These are phyloP conservation scores for Sebastes flavidus DNA, from an alignment of 2,797 vertebrate species.

Conservation along the genomic window DNA sequence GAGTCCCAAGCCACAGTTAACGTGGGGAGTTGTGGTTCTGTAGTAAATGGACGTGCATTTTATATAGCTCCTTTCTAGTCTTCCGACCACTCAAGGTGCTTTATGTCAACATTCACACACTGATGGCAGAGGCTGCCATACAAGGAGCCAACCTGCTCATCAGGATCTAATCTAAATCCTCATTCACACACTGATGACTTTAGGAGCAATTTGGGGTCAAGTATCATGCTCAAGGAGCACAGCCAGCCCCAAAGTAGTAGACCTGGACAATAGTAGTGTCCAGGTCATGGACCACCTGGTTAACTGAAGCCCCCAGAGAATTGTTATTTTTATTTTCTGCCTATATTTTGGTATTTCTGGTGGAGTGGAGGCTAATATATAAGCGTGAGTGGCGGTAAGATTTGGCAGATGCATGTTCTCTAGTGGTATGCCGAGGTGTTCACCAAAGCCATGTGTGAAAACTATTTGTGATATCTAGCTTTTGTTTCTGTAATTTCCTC, in stretches of 20 bases:
- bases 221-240: neutral
- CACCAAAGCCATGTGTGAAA: neutral
- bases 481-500: too few species aligned
- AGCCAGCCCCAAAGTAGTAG: neutral
- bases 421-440: neutral
- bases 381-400: neutral
- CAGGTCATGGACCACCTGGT: too few species aligned
- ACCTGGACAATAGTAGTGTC: neutral
- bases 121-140: neutral
- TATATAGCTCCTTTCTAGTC: neutral
- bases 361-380: neutral
- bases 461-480: neutral
- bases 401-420: neutral
- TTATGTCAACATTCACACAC: neutral
- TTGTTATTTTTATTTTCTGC: too few species aligned
- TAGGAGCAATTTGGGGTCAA: neutral
- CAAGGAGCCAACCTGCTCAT: neutral
- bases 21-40: neutral
- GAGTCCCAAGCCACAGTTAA: neutral
- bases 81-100: neutral
- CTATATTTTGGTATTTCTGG: neutral
- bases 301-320: too few species aligned
- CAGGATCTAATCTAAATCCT: neutral
- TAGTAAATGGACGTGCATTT: neutral
- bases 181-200: too few species aligned